Conservation (phyloP, 2,113 vertebrate genomes). For the Mastomys coucha region DNA sequence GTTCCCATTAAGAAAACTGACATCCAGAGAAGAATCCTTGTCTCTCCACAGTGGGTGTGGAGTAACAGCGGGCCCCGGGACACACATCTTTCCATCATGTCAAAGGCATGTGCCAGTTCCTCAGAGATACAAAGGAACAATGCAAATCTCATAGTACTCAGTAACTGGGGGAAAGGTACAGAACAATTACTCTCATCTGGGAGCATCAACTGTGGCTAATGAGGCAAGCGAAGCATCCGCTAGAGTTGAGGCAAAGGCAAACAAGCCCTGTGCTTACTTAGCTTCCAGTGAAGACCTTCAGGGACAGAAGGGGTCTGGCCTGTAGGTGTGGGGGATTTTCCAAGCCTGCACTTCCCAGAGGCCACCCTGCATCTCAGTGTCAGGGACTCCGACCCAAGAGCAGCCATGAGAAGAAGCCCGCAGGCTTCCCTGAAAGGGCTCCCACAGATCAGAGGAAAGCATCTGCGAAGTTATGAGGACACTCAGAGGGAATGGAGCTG, state of each 20-base stretch:
- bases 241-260: not conserved
- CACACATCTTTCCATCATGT: not conserved
- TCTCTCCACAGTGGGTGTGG: not conserved
- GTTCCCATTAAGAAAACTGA: not conserved
- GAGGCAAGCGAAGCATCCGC: not conserved
- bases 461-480: not conserved
- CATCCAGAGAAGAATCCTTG: not conserved
- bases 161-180: conserved; percentile 29
- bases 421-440: not conserved
- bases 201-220: not conserved
- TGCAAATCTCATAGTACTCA: not conserved
- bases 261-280: not conserved
- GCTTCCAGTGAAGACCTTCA: not conserved
- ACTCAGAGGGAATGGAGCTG: not conserved
- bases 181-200: not conserved
- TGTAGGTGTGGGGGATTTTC: not conserved
- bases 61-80: not conserved
- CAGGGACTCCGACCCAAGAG: not conserved
- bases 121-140: not conserved
- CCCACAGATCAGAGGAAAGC: not conserved
- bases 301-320: too few species aligned
- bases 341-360: not conserved
- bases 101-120: not conserved
- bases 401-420: not conserved
- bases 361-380: not conserved